Conservation (phyloP, 2,888 invertebrate species). For the Ligdia adustata region DNA sequence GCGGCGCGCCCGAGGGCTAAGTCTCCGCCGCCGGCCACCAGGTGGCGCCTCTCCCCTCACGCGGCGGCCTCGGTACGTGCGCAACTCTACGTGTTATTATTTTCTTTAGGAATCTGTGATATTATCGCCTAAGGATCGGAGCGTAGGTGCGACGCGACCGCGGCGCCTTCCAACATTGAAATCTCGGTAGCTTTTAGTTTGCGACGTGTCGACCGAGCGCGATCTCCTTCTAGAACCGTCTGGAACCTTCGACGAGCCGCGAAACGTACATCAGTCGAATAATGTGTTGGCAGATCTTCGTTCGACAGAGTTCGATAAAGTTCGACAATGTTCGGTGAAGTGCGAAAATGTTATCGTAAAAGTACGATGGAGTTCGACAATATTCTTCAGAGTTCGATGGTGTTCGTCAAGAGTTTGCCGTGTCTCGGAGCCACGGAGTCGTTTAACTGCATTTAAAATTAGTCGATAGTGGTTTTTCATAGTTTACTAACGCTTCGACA, state of each 20-base stretch:
- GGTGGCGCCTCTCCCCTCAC: slow-evolving; percentile 15
- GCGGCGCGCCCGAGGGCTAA: slow-evolving; percentile 69
- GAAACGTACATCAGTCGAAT: no score
- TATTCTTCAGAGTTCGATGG: not conserved
- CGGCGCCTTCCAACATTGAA: slow-evolving; percentile 43
- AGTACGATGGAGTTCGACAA: not conserved
- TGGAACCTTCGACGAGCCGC: not conserved
- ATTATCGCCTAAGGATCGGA: slow-evolving; percentile 77
- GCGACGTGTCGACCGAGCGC: slow-evolving; percentile 2
- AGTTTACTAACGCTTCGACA: slow-evolving; percentile 51
- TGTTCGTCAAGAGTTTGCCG: not conserved
- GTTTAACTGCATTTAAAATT: slow-evolving; percentile 56
- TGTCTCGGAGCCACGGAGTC: slow-evolving; percentile 28
- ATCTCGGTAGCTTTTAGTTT: slow-evolving; percentile 59
- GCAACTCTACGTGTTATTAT: slow-evolving; percentile 44
- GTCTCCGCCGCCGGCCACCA: not conserved
- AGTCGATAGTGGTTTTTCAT: slow-evolving; percentile 49
- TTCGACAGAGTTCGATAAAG: not conserved
- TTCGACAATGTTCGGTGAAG: no score
- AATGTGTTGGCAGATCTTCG: not conserved
- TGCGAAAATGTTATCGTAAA: no score
- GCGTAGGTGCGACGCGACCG: slow-evolving; percentile 26
- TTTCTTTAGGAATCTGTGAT: slow-evolving; percentile 78
- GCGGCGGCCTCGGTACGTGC: slow-evolving; percentile 18
- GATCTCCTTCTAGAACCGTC: not conserved